Base-by-base conservation (phyloP, 2,888 invertebrate species). In the Chelonus formosanus region DNA sequence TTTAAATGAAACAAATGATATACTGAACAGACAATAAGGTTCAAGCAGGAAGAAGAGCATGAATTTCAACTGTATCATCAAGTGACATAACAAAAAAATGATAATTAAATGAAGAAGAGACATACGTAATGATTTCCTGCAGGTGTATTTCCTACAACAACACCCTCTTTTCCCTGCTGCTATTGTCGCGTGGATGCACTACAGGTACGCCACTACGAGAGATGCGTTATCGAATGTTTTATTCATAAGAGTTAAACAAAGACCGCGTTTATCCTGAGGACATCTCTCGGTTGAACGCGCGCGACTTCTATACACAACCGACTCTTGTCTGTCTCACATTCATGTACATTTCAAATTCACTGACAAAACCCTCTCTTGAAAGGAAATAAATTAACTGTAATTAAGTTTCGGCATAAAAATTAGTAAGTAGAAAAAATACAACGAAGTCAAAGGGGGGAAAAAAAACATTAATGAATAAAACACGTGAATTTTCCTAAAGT, bases 221-320 rank as follows among this genome's bases (percentile, higher is more conserved):
- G 82, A 83, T 83, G 79, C 80, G 79, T 81, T 83, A 83, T 83
- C 83, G 82, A 80, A 83, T 83, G 81, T 83, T 83, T 83, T 83
- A 83, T 83, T 83, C 83, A 83, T 83, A 78, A 83, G 80, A 72
- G 73, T 76, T 77, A 79, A 83, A 83, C 83, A 83, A 83, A 83
- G 83, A 79, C 78, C 75, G 81, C 77, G 78, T 78, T 82, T 82
- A 82, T 83, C 82, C 77, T 77, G 81, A 80, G 82, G 83, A 83
- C 82, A 83, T 83, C 82, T 82, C 74, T 64, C 70, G 66, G 67
- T 70, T 73, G 71, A 71, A 70, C 68, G 67, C 73, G 70, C 70
- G 78, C 74, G 75, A 75, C 76, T 63, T 73, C 71, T 70, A 70
- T 71, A 70, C 71, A 52, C 61, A 50, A 65, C 61, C 60, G 56